phyloP scores from a whole-genome alignment of 2,888 invertebrate species.

The Chrysotoxum bicinctum region DNA sequence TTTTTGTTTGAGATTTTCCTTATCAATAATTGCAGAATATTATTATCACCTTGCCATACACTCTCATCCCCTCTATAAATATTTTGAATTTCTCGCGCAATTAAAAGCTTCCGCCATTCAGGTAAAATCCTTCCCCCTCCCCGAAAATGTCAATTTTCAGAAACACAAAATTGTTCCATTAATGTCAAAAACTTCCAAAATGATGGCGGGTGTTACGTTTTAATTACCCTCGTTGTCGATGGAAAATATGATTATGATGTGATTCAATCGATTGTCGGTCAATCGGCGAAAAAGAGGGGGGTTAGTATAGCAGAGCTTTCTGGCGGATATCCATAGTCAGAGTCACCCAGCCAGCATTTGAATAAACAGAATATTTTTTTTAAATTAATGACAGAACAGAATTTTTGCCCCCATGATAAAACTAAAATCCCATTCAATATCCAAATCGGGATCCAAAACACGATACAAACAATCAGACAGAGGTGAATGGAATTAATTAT shows the following conservation, averaged over 20 bases:
- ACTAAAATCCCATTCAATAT: constrained; percentile 43
- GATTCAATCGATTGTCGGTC: constrained; percentile 58
- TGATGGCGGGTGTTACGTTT: constrained; percentile 28
- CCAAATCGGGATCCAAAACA: constrained; percentile 19
- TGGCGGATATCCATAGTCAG: neutral
- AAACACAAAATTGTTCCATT: constrained; percentile 43
- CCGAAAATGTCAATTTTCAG: neutral
- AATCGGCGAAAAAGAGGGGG: neutral
- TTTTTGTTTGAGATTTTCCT: neutral
- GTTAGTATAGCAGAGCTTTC: neutral
- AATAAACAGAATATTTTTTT: constrained; percentile 66
- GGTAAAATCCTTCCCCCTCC: neutral
- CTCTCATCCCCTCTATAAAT: neutral
- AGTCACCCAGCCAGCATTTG: neutral
- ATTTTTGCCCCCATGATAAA: constrained; percentile 7
- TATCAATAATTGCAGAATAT: constrained; percentile 1
- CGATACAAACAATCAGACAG: constrained; percentile 58
- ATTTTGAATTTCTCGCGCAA: neutral
- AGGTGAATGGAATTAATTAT: constrained; percentile 62
- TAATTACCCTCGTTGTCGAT: constrained; percentile 34
- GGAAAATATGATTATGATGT: constrained; percentile 53
- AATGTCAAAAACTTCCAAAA: constrained; percentile 28
- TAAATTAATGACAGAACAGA: constrained; percentile 57
- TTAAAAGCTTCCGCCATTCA: neutral
- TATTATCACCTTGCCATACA: neutral